Evolutionary conservation across 2,113 vertebrate genomes (phyloP).

Genomic region (Cyprinodon tularosa): DNA sequence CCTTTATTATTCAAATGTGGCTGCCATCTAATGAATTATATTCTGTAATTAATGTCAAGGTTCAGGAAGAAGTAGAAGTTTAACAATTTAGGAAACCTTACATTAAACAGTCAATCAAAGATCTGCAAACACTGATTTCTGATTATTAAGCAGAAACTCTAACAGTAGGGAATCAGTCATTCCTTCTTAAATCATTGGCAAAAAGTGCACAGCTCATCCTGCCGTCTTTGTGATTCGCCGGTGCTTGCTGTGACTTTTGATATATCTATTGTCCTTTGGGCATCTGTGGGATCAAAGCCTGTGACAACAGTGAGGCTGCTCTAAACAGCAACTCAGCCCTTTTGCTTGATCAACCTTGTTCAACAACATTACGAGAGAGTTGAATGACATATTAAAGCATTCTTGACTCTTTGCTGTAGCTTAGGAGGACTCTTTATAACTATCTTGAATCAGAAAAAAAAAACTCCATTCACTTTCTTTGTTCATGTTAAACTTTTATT

Average conservation of each 20-base stretch:
- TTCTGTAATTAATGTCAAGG: neutral
- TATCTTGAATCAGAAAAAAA: conserved; percentile 29
- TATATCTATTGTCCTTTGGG: conserved; percentile 2
- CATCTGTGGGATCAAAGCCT: conserved; percentile 32
- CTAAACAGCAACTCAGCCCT: conserved; percentile 35
- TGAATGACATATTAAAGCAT: conserved; percentile 35
- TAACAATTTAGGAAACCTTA: neutral
- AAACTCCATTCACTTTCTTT: conserved; percentile 9
- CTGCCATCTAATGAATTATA: no score
- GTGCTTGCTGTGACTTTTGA: conserved; percentile 1
- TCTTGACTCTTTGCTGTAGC: conserved; percentile 26
- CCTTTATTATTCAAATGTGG: no score
- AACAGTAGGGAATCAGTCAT: conserved; percentile 1
- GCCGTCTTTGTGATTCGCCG: conserved; percentile 16
- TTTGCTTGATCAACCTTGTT: conserved; percentile 45
- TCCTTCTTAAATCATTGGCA: neutral
- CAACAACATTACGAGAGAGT: conserved; percentile 42
- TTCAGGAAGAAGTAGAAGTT: no score
- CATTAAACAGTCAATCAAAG: conserved; percentile 2
- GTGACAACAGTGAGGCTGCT: conserved; percentile 25
- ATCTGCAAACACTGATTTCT: neutral
- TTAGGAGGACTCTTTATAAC: conserved; percentile 34
- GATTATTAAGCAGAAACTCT: neutral
- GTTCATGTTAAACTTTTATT: neutral
- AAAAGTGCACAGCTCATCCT: conserved; percentile 7